These are phyloP conservation scores for Parnassius apollo DNA, from an alignment of 2,888 invertebrate species.

Conservation along the genomic window DNA sequence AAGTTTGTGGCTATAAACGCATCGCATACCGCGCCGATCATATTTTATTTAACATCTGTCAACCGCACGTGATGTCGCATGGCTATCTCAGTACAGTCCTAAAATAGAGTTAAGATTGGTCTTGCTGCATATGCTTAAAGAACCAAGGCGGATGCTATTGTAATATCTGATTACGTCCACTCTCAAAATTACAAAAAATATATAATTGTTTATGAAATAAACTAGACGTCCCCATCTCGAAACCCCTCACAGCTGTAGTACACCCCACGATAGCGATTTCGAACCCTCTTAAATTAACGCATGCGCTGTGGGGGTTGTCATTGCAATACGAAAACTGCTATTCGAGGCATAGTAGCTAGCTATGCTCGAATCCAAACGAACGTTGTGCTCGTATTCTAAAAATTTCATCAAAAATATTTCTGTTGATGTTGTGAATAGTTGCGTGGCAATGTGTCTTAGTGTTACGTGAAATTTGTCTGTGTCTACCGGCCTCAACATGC, in stretches of 20 bases:
- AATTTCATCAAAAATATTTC: slow-evolving; percentile 34
- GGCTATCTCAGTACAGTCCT: slow-evolving; percentile 27
- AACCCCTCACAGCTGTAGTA: slow-evolving; percentile 64
- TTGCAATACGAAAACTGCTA: slow-evolving; percentile 53
- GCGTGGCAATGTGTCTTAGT: slow-evolving; percentile 59
- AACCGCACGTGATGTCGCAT: slow-evolving; percentile 38
- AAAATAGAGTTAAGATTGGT: slow-evolving; percentile 35
- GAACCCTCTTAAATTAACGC: slow-evolving; percentile 72
- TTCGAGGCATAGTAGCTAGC: slow-evolving; percentile 58
- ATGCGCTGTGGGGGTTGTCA: slow-evolving; percentile 70
- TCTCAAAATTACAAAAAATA: slow-evolving; percentile 5
- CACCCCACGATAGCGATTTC: slow-evolving; percentile 64
- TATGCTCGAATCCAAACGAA: slow-evolving; percentile 58
- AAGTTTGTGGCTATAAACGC: slow-evolving; percentile 33
- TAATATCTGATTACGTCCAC: not conserved
- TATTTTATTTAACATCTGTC: slow-evolving; percentile 39
- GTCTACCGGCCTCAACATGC: slow-evolving; percentile 55
- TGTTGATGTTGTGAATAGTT: slow-evolving; percentile 35
- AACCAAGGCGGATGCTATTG: not conserved
- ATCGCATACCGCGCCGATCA: slow-evolving; percentile 48
- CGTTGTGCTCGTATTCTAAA: slow-evolving; percentile 47
- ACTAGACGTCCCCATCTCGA: slow-evolving; percentile 31
- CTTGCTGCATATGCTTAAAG: slow-evolving; percentile 18
- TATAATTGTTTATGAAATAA: slow-evolving; percentile 16
- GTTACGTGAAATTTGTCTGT: slow-evolving; percentile 46